phyloP scores from a whole-genome alignment of 2,113 vertebrate genomes.

The Mastomys natalensis region DNA sequence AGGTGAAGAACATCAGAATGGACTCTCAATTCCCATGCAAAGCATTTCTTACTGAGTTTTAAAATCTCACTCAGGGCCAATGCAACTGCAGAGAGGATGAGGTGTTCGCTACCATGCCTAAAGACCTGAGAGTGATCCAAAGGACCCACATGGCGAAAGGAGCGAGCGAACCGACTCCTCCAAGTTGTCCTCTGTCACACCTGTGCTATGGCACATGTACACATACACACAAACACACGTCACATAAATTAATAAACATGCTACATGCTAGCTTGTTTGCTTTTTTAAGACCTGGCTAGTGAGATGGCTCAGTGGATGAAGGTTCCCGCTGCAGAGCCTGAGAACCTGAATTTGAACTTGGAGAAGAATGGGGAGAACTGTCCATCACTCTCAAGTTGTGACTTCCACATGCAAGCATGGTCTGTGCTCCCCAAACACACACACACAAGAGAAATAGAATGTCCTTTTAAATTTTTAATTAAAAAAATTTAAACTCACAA shows the following conservation, averaged over 20 bases:
- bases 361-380: background rate
- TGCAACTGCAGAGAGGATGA: background rate
- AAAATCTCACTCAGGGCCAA: conserved; percentile 29
- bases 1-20: background rate
- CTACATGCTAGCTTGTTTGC: background rate
- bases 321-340: background rate
- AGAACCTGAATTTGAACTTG: background rate
- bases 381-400: background rate
- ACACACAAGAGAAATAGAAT: background rate
- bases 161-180: background rate
- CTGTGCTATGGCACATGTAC: background rate
- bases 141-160: background rate
- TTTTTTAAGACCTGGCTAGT: background rate
- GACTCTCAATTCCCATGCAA: background rate
- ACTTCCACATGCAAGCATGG: background rate
- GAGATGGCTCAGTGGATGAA: background rate
- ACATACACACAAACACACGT: background rate
- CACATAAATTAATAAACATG: background rate
- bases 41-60: conserved; percentile 15
- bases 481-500: background rate
- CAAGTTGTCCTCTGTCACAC: too few species aligned
- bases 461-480: background rate
- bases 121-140: background rate
- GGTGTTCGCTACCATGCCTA: background rate
- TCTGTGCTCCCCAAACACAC: background rate